Base-by-base conservation (phyloP, 2,113 vertebrate species). In the Prionailurus bengalensis region DNA sequence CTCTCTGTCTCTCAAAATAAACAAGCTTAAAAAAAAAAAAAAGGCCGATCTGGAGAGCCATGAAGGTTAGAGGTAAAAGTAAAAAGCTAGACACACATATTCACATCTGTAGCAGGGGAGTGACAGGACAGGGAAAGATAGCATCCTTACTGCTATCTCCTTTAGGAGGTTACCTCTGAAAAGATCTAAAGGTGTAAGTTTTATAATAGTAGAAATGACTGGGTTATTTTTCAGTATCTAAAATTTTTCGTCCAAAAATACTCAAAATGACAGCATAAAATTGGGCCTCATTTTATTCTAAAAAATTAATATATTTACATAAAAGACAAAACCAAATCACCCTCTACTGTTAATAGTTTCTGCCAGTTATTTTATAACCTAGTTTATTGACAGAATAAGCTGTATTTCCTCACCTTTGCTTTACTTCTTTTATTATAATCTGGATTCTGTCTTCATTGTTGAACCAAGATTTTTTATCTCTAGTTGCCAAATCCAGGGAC, bases 181-280 rank as follows among this genome's bases (percentile, higher is more conserved):
- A 65, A 71, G 45, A 66, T 27, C 23, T 27, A 55, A 48, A 82
- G 86, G 39, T 82, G 15, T 11, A 5, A 9, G 27, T 66, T 93
- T 85, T 66, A 2, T 58, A 53, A 48, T 48, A 76, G 65, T 63
- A 78, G 53, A 65, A 92, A 68, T 71, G 68, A 89, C 1, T 80
- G 78, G 55, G 51, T 63, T 71, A 70, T 48, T 91, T 96, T 95
- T 82, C 48, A 42, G 0, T 94, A 53, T 86, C 79, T 97, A 70
- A 94, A 91, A 74, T 85, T 68, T 39, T 83, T 31, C 31, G 39
- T 97, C 9, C 71, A 19, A 71, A 95, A 61, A 78, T 65, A 16
- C 53, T 95, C 48, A 23, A 80, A 68, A 42, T 90, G 74, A 95
- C 86, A 71, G 42, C 36, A 70, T 92, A 92, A 86, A 78, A 79